Evolutionary conservation across 2,113 vertebrate genomes (phyloP).

Genomic region (Laticauda colubrina): DNA sequence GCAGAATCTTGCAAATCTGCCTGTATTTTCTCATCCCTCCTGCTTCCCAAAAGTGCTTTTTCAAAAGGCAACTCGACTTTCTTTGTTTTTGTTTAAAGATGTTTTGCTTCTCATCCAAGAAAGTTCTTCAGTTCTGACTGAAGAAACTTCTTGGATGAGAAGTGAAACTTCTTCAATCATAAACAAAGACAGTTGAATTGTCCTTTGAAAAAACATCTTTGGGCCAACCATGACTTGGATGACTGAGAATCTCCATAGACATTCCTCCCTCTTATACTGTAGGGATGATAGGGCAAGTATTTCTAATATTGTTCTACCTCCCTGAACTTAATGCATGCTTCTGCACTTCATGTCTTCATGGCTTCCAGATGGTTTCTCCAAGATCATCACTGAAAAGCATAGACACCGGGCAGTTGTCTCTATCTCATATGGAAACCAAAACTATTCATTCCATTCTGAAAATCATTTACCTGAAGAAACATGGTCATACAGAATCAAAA

Average conservation of each 20-base stretch:
- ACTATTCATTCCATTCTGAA: background rate
- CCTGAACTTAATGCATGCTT: background rate
- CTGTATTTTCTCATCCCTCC: background rate
- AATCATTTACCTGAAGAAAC: background rate
- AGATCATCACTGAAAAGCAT: background rate
- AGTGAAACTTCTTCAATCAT: too few relatives aligned
- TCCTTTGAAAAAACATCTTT: too few relatives aligned
- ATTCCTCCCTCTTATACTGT: too few relatives aligned
- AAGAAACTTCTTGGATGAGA: too few relatives aligned
- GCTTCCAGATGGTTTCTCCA: background rate
- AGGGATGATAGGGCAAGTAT: background rate
- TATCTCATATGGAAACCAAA: background rate
- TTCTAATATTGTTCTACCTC: background rate
- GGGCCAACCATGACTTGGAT: too few relatives aligned
- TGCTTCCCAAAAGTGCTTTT: too few relatives aligned
- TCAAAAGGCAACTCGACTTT: too few relatives aligned
- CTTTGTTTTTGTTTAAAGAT: too few relatives aligned
- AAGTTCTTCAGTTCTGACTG: too few relatives aligned
- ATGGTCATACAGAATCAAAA: background rate
- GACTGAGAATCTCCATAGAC: too few relatives aligned
- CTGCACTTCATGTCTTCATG: background rate
- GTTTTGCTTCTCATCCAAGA: too few relatives aligned
- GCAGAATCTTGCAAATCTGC: background rate
- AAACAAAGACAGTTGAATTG: too few relatives aligned
- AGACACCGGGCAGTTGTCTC: background rate